Base-by-base conservation (phyloP, 2,113 vertebrate genomes). In the Seriola rivoliana region DNA sequence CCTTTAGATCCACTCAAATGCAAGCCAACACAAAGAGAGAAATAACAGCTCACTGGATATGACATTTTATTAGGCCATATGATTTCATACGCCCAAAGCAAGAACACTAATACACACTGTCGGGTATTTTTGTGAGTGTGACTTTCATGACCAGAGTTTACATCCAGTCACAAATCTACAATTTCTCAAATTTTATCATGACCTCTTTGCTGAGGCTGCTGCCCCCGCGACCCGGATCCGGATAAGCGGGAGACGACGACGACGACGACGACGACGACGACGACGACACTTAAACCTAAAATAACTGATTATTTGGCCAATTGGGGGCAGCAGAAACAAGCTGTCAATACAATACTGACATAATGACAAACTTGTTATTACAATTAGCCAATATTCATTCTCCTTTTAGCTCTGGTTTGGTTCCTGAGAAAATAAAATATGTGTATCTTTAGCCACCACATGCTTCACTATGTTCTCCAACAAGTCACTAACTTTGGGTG, bases 1-100 rank as follows among this genome's bases (percentile, higher is more conserved):
- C 66, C 44, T 78, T 71, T 75, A 75, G 40, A 68, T 70, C 52
- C 48, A 66, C 57, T 75, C 42, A 72, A 71, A 81, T 76, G 32
- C 48, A 29, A 29, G 29, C 14, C 71, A 72, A 80, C 34, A 77
- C 40, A 82, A 42, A 76, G 29, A 78, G 25, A 64, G 42, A 69
- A 66, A 71, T 73, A 75, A 65, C 63, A 85, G 65, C 59, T 65
- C 62, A n/a, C 59, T 52, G 62, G 46, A 66, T 62, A 64, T 40
- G 10, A 64, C 36, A 65, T 84, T 46, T 52, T 55, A 72, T 75
- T 68, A 57, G 42, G 23, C 32, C 16, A n/a, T 62, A 76, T 71
- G 48, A 64, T 68, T 85, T 74, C 44, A 42, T 25, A 80, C 72
- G n/a, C n/a, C 58, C 4, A 71, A 52, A 42, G 50, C 68, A n/a